phyloP scores from a whole-genome alignment of 2,113 vertebrate genomes.

The Thryonomys swinderianus region DNA sequence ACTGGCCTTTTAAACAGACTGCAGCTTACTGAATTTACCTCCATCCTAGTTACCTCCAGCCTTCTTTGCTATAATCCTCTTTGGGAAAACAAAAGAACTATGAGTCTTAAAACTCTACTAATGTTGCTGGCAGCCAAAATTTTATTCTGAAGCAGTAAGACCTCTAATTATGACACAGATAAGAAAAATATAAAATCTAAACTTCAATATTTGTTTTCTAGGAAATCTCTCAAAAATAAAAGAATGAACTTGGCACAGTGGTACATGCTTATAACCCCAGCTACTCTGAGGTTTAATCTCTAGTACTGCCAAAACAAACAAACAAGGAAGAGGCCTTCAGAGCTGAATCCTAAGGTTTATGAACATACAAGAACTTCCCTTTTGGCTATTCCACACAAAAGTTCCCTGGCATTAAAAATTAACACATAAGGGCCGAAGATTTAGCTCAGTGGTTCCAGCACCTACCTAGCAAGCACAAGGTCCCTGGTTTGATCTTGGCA shows the following conservation, averaged over 20 bases:
- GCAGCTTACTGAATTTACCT: neutral
- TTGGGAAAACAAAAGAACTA: neutral
- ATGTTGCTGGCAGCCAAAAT: neutral
- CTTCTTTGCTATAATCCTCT: neutral
- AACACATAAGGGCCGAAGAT: no score
- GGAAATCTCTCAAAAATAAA: constrained; percentile 45
- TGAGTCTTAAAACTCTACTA: constrained; percentile 3
- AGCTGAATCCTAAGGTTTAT: constrained; percentile 2
- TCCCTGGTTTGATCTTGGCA: no score
- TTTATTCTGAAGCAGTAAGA: constrained; percentile 14
- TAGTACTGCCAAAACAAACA: neutral
- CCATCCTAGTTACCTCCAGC: neutral
- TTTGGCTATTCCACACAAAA: neutral
- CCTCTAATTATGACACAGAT: neutral
- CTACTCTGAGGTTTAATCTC: neutral
- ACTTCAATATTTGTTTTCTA: neutral
- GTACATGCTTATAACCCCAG: neutral
- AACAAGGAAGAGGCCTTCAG: neutral
- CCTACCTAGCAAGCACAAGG: no score
- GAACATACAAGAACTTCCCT: neutral
- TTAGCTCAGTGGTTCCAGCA: no score
- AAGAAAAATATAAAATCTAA: neutral
- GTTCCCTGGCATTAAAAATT: neutral
- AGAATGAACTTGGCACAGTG: neutral
- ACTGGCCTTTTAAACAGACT: neutral